Base-by-base conservation (phyloP, 2,113 vertebrate genomes). In the Perca fluviatilis region DNA sequence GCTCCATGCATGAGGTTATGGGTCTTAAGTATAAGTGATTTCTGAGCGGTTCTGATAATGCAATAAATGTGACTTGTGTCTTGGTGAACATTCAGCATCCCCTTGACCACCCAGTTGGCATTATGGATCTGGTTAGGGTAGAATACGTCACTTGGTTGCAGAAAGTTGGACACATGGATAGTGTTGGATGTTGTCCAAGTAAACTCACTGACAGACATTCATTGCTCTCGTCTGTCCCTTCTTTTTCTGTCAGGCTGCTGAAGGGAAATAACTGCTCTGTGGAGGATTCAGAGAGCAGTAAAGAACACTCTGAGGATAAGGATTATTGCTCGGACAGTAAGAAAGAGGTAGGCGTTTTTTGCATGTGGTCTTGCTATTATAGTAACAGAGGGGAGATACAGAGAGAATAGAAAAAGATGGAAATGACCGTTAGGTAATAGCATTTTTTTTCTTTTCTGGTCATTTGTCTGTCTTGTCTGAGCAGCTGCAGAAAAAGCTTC, bases 401-500 rank as follows among this genome's bases (percentile, higher is more conserved):
- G 40, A 58, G 18, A 51, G 2, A 47, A 21, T 33, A 3, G 19
- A 57, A 18, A 67, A 69, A 62, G 49, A 61, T 60, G 30, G 13
- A 64, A n/a, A 62, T n/a, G 6, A 10, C 0, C 0, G 1, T 65
- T 19, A 6, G 13, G 56, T 69, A 4, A 76, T 19, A 3, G 1
- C 40, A 3, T 27, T n/a, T 6, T 49, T 50, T 74, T 67, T 18
- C 2, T 19, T 13, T 64, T 50, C 14, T 58, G 30, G 1, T 33
- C 15, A 14, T 25, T 14, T 49, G 23, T 69, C 11, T 84, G 19
- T 70, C 13, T 18, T 18, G 0, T 95, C 87, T 79, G 82, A 79
- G 73, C 95, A 99, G 94, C 96, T 97, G 86, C 96, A 97, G 93
- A 97, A 97, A 90, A 98, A 96, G 82, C 18, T 98, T 40, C 92